Evolutionary conservation across 2,888 invertebrate species (phyloP).

Genomic region (Liodrosophila aerea): DNA sequence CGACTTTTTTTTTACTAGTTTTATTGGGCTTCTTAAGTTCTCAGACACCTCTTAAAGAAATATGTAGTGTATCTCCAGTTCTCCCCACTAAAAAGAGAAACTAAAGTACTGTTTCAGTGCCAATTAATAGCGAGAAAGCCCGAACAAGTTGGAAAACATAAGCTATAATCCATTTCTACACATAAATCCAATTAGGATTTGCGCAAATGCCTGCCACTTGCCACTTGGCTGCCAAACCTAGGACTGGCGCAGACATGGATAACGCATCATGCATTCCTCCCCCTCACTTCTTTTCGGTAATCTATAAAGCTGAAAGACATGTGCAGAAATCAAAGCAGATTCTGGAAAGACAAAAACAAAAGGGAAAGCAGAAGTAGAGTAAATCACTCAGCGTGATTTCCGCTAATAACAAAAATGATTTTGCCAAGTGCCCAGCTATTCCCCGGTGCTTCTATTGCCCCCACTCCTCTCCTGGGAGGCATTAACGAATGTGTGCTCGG

Average conservation of each 20-base stretch:
- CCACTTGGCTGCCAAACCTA: constrained; percentile 13
- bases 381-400: constrained; percentile 79
- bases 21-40: too few relatives aligned
- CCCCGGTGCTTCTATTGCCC: neutral
- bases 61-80: neutral
- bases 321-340: constrained; percentile 61
- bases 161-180: constrained; percentile 76
- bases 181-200: constrained; percentile 79
- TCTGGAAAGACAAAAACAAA: constrained; percentile 70
- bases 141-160: constrained; percentile 53
- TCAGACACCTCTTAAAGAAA: too few relatives aligned
- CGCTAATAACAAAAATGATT: constrained; percentile 80
- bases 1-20: too few relatives aligned
- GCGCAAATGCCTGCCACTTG: constrained; percentile 60
- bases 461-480: constrained; percentile 67
- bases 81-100: neutral
- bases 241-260: constrained; percentile 55
- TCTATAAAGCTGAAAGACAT: constrained; percentile 23
- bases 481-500: constrained; percentile 54
- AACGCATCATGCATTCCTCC: constrained; percentile 21
- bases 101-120: constrained; percentile 18
- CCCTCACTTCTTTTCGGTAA: neutral
- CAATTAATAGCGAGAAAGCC: constrained; percentile 60
- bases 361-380: constrained; percentile 53
- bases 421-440: constrained; percentile 48